phyloP scores from a whole-genome alignment of 1,140 invertebrate genomes.

The Drosophila repletoides region DNA sequence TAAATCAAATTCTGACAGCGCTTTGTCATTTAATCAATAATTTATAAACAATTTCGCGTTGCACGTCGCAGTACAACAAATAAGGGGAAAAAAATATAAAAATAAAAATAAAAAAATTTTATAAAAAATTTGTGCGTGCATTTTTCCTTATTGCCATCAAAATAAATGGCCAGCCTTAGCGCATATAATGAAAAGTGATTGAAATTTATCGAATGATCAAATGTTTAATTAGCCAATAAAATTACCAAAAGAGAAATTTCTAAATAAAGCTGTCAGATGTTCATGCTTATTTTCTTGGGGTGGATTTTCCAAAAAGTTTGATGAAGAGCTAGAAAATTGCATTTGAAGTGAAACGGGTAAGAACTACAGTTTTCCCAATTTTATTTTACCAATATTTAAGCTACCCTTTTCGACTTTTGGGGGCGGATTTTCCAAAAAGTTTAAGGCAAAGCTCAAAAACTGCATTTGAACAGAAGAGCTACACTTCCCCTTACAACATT shows the following conservation, averaged over 20 bases:
- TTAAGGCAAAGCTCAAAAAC: no score
- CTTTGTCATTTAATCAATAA: constrained; percentile 81
- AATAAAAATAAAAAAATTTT: background rate
- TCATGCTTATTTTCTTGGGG: no score
- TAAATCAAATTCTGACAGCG: constrained; percentile 79
- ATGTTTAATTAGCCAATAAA: background rate
- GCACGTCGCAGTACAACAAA: constrained; percentile 4
- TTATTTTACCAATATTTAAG: no score
- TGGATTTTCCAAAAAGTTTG: no score
- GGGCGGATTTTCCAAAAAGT: background rate
- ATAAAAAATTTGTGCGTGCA: constrained; percentile 26
- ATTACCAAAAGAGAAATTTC: background rate
- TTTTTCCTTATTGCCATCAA: constrained; percentile 7
- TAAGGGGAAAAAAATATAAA: constrained; percentile 8
- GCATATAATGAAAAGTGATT: constrained; percentile 10
- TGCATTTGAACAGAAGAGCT: no score
- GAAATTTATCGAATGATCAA: background rate
- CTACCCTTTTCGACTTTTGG: no score
- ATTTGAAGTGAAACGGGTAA: no score
- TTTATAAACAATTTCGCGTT: constrained; percentile 69
- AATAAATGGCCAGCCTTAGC: constrained; percentile 35
- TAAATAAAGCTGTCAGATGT: no score
- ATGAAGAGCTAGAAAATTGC: no score
- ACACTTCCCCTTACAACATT: no score
- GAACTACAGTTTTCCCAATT: no score